Percentiles rank a stretch among this genome's conserved stretches.
Evolutionary conservation across 2,888 invertebrate genomes (phyloP).

Genomic region (Deilephila porcellus): DNA sequence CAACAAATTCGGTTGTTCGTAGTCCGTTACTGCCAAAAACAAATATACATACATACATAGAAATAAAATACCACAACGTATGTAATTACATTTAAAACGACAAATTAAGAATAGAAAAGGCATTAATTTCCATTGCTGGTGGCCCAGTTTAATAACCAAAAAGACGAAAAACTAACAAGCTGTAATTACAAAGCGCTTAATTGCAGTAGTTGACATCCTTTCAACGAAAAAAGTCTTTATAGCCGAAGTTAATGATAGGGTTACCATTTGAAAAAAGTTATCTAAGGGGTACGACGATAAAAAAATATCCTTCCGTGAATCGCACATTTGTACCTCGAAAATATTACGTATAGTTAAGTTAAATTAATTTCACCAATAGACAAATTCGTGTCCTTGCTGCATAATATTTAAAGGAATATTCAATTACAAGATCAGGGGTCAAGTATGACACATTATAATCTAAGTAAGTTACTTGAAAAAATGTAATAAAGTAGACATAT

Average conservation of each 20-base stretch:
- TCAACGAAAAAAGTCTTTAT: constrained; percentile 58
- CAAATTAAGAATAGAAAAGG: constrained; percentile 58
- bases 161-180: constrained; percentile 69
- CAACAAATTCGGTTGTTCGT: neutral
- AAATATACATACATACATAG: neutral
- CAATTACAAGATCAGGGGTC: constrained; percentile 41
- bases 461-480: constrained; percentile 67
- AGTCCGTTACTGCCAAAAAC: neutral
- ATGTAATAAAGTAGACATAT: constrained; percentile 82
- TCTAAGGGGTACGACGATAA: neutral
- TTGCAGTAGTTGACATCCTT: constrained; percentile 76
- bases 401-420: neutral
- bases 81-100: constrained; percentile 55
- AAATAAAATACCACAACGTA: neutral
- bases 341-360: neutral
- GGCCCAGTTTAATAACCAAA: constrained; percentile 53
- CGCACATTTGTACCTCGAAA: neutral
- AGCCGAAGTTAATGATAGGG: constrained; percentile 74
- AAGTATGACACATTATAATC: constrained; percentile 54
- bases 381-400: no score
- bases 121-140: constrained; percentile 69
- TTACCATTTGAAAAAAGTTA: constrained; percentile 41
- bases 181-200: constrained; percentile 73
- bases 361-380: neutral
- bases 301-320: neutral